A percentile compares a stretch with the other conserved stretches of the same genome.
Conservation (phyloP, 2,888 invertebrate genomes). For the Cecidostiba fungosa region DNA sequence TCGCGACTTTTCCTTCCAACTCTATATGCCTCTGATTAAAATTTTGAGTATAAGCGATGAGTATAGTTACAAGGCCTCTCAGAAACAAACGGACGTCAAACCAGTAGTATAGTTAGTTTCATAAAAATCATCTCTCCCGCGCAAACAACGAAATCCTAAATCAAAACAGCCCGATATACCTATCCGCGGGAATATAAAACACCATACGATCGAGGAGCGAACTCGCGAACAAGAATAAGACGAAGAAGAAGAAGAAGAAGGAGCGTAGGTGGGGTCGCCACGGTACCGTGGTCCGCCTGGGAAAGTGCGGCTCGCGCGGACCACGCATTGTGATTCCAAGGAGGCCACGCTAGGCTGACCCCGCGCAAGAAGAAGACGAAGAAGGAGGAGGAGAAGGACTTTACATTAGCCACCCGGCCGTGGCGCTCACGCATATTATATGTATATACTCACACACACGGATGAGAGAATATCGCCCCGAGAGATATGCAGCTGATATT, state of each 20-base stretch:
- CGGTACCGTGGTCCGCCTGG: conserved; percentile 79
- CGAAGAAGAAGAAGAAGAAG: conserved; percentile 4
- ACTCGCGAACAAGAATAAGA: neutral
- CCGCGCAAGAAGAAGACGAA: conserved; percentile 58
- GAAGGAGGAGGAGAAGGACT: conserved; percentile 16
- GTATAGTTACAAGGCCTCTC: no score
- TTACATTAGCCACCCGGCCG: conserved; percentile 67
- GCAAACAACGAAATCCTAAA: neutral
- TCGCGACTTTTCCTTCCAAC: conserved; percentile 9
- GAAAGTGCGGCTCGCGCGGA: conserved; percentile 73
- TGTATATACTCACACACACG: conserved; percentile 35
- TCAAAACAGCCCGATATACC: neutral
- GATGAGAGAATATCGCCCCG: conserved; percentile 15
- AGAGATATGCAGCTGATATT: conserved; percentile 1
- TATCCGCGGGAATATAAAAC: neutral
- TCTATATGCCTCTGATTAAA: neutral
- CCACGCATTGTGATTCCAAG: conserved; percentile 68
- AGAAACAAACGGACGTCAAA: neutral
- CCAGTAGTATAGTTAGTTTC: neutral
- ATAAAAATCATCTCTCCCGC: neutral
- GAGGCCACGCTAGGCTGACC: conserved; percentile 79
- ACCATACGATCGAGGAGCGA: neutral
- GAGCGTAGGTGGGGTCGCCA: conserved; percentile 77
- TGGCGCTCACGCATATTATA: conserved; percentile 69
- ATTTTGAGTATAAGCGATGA: no score